Evolutionary conservation across 2,888 invertebrate species (phyloP).

Genomic region (Piscicola geometra): DNA sequence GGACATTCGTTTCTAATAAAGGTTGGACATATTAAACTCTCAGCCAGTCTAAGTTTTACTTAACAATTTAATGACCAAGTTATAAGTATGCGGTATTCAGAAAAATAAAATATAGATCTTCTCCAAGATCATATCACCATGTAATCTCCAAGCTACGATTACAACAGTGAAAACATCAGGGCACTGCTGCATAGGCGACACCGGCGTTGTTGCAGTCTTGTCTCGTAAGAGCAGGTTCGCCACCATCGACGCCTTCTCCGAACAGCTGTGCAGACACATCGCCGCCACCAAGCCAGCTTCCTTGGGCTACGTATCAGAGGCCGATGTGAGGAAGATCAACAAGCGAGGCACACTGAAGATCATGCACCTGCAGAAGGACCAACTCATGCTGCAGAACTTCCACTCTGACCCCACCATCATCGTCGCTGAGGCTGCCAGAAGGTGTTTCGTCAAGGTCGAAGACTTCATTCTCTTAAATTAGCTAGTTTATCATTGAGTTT

Average conservation of each 20-base stretch:
- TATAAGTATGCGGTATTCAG: no score
- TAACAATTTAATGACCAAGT: no score
- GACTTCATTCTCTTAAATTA: slow-evolving; percentile 37
- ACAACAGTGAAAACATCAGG: slow-evolving; percentile 22
- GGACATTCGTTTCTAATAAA: slow-evolving; percentile 36
- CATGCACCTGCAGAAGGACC: slow-evolving; percentile 28
- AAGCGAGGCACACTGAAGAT: slow-evolving; percentile 32
- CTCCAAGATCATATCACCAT: no score
- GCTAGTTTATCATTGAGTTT: background rate
- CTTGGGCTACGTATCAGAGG: slow-evolving; percentile 34
- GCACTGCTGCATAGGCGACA: slow-evolving; percentile 38
- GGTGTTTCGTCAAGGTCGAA: slow-evolving; percentile 39
- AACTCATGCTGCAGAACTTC: slow-evolving; percentile 40
- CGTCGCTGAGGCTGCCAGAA: slow-evolving; percentile 41
- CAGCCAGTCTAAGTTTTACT: no score
- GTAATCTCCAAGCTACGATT: no score
- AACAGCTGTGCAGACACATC: slow-evolving; percentile 42
- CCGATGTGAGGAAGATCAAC: slow-evolving; percentile 33
- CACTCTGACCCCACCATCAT: slow-evolving; percentile 39
- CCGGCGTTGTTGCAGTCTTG: slow-evolving; percentile 38
- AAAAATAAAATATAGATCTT: no score
- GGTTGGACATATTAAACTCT: no score
- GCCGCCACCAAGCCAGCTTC: slow-evolving; percentile 31
- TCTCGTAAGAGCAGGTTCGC: slow-evolving; percentile 39
- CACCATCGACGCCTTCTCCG: slow-evolving; percentile 39